phyloP scores from a whole-genome alignment of 2,113 vertebrate species.

The Pelusios castaneus region DNA sequence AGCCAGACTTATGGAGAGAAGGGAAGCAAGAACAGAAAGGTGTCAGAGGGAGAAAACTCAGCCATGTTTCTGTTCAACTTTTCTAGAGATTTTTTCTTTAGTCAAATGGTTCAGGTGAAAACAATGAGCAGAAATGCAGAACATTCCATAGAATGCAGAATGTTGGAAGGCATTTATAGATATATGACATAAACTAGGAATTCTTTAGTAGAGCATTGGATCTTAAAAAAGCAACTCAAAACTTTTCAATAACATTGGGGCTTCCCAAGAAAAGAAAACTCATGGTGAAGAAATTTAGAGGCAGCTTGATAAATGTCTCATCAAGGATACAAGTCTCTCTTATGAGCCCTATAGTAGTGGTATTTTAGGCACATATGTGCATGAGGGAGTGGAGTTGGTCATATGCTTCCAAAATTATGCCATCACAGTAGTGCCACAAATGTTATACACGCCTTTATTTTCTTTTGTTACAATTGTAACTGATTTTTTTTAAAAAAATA shows the following conservation, averaged over 20 bases:
- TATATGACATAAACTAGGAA: background rate
- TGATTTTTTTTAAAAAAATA: too few relatives aligned
- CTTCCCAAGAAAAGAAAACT: background rate
- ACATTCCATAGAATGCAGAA: background rate
- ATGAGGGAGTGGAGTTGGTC: background rate
- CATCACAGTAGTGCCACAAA: background rate
- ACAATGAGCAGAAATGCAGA: rapidly evolving
- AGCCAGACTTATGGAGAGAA: too few relatives aligned
- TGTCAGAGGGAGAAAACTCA: background rate
- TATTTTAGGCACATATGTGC: background rate
- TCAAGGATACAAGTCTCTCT: background rate
- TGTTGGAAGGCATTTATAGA: background rate
- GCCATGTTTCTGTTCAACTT: background rate
- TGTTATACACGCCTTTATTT: rapidly evolving
- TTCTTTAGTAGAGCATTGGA: background rate
- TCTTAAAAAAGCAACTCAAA: background rate
- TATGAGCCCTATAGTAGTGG: background rate
- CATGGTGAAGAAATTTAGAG: background rate
- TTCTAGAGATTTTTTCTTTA: background rate
- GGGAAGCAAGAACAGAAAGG: background rate
- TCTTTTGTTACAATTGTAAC: too few relatives aligned
- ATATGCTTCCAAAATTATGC: rapidly evolving
- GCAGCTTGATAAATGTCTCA: background rate
- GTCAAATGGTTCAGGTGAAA: background rate
- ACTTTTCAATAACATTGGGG: background rate